Conservation (phyloP, 2,797 vertebrate genomes). For the Acanthurus lineatus region DNA sequence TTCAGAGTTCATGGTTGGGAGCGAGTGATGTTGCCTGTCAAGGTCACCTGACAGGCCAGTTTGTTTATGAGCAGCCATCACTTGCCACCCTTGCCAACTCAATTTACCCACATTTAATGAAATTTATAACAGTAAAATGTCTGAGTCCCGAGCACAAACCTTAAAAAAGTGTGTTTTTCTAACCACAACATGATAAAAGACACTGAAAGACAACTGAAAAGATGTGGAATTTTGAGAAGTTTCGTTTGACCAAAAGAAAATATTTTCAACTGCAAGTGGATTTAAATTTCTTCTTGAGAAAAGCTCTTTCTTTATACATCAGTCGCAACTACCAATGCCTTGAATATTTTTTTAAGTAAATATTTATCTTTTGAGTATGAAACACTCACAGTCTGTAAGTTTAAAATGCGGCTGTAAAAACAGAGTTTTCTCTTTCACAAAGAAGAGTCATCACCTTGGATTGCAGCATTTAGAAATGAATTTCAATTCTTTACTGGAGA, state of each 20-base stretch:
- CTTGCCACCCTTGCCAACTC: conserved; percentile 1
- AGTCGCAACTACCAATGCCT: background rate
- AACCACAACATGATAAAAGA: background rate
- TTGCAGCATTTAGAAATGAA: background rate
- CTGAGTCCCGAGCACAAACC: background rate
- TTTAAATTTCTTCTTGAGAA: background rate
- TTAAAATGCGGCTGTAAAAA: conserved; percentile 4
- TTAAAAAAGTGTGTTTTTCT: background rate
- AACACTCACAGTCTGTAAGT: background rate
- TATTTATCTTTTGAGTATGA: background rate
- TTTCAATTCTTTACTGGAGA: conserved; percentile 24
- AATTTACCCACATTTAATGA: conserved; percentile 1
- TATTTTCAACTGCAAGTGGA: background rate
- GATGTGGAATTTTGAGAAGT: background rate
- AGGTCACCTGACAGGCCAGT: conserved; percentile 9
- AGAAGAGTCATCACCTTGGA: background rate
- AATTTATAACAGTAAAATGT: background rate
- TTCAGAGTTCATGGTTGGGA: conserved; percentile 2
- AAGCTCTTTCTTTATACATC: background rate
- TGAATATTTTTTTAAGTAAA: background rate
- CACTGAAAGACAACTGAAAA: background rate
- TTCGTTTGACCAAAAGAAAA: background rate
- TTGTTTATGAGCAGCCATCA: conserved; percentile 28
- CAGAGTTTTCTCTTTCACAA: background rate
- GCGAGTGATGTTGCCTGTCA: background rate